Conservation (phyloP, 2,797 vertebrate species). For the Perodicticus potto region DNA sequence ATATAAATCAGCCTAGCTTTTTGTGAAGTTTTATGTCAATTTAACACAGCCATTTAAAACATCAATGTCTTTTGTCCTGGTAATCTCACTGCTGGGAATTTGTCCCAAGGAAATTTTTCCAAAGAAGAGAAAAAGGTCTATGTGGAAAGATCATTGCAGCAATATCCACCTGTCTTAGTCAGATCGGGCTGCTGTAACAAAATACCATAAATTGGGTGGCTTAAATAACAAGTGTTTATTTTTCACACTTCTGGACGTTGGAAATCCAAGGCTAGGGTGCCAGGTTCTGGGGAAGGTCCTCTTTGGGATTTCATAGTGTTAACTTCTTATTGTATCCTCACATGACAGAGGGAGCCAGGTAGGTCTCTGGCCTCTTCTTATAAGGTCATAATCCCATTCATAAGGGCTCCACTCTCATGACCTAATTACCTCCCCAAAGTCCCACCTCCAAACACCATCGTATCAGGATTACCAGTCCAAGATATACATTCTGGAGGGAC, state of each 20-base stretch:
- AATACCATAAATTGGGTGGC: neutral
- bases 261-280: neutral
- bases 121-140: slow-evolving; percentile 5
- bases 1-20: neutral
- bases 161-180: neutral
- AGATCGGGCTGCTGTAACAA: neutral
- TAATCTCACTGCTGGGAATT: slow-evolving; percentile 1
- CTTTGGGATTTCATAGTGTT: neutral
- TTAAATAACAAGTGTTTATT: neutral
- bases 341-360: neutral
- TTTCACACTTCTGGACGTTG: neutral
- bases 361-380: neutral
- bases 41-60: slow-evolving; percentile 43
- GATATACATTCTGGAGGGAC: neutral
- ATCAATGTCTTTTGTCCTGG: slow-evolving; percentile 17
- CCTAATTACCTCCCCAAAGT: neutral
- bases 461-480: neutral
- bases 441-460: neutral
- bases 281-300: neutral
- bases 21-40: neutral
- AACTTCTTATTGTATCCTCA: neutral
- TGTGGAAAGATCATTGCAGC: neutral
- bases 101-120: slow-evolving; percentile 28
- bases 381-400: neutral
- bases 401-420: neutral